Percentiles rank a stretch among this genome's conserved stretches.
phyloP scores from a whole-genome alignment of 37 sponge, comb jelly and placozoan genomes.

The Diacarnus erythraeanus region DNA sequence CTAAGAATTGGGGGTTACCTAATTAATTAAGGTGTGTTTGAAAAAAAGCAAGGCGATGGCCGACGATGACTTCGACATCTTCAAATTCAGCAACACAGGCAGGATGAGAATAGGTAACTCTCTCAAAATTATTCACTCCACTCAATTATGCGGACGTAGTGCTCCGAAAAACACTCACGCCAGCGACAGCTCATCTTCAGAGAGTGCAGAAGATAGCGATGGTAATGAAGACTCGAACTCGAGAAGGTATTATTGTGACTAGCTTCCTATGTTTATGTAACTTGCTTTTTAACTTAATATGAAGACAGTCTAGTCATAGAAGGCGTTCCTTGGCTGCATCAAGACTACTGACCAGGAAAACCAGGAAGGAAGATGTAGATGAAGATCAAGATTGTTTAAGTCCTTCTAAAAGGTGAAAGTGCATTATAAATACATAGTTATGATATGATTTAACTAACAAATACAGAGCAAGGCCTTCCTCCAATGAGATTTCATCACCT shows the following conservation, averaged over 20 bases:
- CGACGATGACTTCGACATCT: slow-evolving; percentile 8
- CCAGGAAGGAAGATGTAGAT: neutral
- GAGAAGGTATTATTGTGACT: too few species aligned
- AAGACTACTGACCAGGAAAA: neutral
- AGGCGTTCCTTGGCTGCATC: slow-evolving; percentile 1
- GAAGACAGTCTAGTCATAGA: too few species aligned
- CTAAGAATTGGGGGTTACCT: too few species aligned
- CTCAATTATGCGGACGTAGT: too few species aligned
- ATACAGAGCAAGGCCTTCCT: neutral
- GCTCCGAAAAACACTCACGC: too few species aligned
- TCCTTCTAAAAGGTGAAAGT: neutral
- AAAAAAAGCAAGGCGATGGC: too few species aligned
- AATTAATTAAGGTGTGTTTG: too few species aligned
- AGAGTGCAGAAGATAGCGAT: neutral
- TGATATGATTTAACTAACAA: neutral
- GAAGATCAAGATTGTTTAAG: neutral
- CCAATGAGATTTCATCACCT: neutral
- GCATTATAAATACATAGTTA: neutral
- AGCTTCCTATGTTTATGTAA: too few species aligned
- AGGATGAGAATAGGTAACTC: neutral
- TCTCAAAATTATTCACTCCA: too few species aligned
- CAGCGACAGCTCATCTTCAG: neutral
- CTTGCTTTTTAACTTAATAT: too few species aligned
- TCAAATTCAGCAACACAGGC: neutral
- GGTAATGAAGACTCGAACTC: too few species aligned